These are phyloP conservation scores for Cetonia aurata DNA, from an alignment of 2,888 invertebrate species.

Conservation along the genomic window DNA sequence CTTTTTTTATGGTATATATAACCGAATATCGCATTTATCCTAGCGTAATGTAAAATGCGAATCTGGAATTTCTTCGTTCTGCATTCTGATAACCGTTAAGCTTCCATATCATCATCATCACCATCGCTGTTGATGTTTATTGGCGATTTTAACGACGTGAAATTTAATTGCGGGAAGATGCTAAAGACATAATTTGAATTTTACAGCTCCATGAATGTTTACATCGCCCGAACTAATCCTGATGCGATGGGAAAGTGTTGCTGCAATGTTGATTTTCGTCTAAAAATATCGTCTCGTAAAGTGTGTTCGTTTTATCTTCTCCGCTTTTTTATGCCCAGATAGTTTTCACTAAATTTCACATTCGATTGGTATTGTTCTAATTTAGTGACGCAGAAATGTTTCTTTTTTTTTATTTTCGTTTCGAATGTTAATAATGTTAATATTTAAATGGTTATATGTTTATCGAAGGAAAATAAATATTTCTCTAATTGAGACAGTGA, in stretches of 20 bases:
- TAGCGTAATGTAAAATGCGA: slow-evolving; percentile 10
- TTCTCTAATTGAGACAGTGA: too few species aligned
- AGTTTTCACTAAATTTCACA: too few species aligned
- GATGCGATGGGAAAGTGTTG: not conserved
- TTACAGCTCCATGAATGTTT: slow-evolving; percentile 9
- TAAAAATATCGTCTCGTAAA: slow-evolving; percentile 10
- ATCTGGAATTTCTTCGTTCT: slow-evolving; percentile 23
- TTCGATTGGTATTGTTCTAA: too few species aligned
- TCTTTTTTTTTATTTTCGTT: too few species aligned
- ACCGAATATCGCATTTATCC: slow-evolving; percentile 10
- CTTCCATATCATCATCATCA: not conserved
- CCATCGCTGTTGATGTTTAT: slow-evolving; percentile 14
- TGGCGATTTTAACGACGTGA: slow-evolving; percentile 27
- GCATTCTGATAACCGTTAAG: slow-evolving; percentile 14
- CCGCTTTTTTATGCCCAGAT: too few species aligned
- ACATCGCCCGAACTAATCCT: not conserved
- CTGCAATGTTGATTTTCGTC: slow-evolving; percentile 11
- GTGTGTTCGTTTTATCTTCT: not conserved
- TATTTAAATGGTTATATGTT: too few species aligned
- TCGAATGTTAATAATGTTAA: too few species aligned
- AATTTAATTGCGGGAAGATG: slow-evolving; percentile 30
- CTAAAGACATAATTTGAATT: slow-evolving; percentile 20
- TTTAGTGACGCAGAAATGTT: too few species aligned
- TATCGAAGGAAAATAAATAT: too few species aligned
- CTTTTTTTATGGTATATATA: slow-evolving; percentile 7